Evolutionary conservation across 1,140 invertebrate genomes (phyloP).

Genomic region (Eubasilissa regina): DNA sequence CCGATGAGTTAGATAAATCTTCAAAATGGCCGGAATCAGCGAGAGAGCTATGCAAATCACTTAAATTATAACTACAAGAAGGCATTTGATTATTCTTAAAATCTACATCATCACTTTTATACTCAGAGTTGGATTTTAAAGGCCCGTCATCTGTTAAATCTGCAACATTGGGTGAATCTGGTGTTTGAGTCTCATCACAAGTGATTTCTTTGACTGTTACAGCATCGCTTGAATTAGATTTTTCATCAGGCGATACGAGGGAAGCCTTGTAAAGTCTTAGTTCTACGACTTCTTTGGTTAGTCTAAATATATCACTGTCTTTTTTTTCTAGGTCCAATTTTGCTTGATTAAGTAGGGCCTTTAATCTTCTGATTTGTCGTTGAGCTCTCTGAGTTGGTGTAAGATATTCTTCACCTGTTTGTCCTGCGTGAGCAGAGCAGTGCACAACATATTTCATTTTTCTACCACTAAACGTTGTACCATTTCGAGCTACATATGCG

Average conservation of each 20-base stretch:
- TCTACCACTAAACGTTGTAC: conserved; percentile 81
- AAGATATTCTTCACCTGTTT: conserved; percentile 84
- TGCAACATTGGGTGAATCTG: conserved; percentile 67
- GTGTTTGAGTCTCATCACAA: conserved; percentile 69
- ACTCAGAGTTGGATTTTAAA: conserved; percentile 48
- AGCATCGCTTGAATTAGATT: conserved; percentile 82
- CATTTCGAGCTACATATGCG: conserved; percentile 85
- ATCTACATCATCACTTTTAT: conserved; percentile 47
- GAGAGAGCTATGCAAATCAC: conserved; percentile 80
- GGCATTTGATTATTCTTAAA: conserved; percentile 58
- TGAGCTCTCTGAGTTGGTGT: conserved; percentile 89
- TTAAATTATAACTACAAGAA: conserved; percentile 55
- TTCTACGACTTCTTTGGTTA: conserved; percentile 88
- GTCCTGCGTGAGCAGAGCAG: conserved; percentile 83
- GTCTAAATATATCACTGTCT: conserved; percentile 83
- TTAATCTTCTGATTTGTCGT: conserved; percentile 81
- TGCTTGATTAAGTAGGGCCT: conserved; percentile 81
- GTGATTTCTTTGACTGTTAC: conserved; percentile 81
- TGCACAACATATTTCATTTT: conserved; percentile 86
- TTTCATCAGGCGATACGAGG: conserved; percentile 80
- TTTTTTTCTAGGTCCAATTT: conserved; percentile 84
- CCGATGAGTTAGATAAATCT: conserved; percentile 81
- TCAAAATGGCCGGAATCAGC: conserved; percentile 91
- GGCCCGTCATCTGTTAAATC: conserved; percentile 66
- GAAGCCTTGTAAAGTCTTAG: conserved; percentile 84